Percentiles rank a stretch among this genome's conserved stretches.
phyloP scores from a whole-genome alignment of 2,113 vertebrate genomes.

The Cairina moschata region DNA sequence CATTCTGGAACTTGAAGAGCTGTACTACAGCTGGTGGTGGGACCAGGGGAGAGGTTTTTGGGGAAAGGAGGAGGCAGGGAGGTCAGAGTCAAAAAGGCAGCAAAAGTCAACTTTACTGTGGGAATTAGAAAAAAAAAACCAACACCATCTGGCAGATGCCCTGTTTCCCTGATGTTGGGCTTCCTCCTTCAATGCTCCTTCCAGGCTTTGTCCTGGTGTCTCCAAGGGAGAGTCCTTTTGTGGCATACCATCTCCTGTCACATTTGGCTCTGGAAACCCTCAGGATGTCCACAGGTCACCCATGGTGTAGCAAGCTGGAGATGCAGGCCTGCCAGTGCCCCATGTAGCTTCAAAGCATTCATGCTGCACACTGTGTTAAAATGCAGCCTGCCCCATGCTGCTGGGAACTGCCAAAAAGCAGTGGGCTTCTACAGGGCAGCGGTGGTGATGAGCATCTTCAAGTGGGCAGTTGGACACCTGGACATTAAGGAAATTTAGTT shows the following conservation, averaged over 20 bases:
- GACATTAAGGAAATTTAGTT: not conserved
- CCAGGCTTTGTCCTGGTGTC: not conserved
- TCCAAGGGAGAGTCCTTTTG: not conserved
- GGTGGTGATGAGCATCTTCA: fast-evolving
- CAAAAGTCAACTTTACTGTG: not conserved
- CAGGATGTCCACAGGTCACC: not conserved
- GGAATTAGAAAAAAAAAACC: not conserved
- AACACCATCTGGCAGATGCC: not conserved
- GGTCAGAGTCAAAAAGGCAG: not conserved
- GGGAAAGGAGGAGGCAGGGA: not conserved
- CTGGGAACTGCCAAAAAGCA: not conserved
- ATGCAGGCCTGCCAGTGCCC: fast-evolving
- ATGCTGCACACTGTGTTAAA: fast-evolving
- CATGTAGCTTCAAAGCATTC: fast-evolving
- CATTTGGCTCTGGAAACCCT: not conserved
- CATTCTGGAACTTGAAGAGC: not conserved
- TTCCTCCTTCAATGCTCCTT: not conserved
- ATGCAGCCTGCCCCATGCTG: not conserved
- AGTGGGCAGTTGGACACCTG: not conserved
- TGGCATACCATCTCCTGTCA: not conserved
- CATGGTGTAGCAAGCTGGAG: fast-evolving
- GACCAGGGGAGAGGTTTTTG: not conserved
- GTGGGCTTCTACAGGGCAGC: not conserved
- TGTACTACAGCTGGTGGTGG: fast-evolving
- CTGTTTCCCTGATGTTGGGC: not conserved